Base-by-base conservation (phyloP, 2,888 invertebrate species). In the Drosophila austrosaltans region DNA sequence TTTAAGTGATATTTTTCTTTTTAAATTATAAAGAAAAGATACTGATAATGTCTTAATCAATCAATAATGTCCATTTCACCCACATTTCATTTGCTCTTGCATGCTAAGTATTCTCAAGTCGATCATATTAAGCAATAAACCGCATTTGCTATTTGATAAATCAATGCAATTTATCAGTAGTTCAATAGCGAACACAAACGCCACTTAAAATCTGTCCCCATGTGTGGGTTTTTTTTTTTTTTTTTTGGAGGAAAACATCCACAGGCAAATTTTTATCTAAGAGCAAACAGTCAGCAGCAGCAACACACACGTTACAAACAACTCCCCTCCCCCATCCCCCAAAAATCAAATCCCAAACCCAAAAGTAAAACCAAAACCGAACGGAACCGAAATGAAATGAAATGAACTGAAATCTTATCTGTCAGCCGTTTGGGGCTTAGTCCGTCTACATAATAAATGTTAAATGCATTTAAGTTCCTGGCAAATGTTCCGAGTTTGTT, bases 141-240 rank as follows among this genome's bases (percentile, higher is more conserved):
- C 3, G 48, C 22, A 48, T 48, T 48, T 48, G 48, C 56, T 67
- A 71, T 80, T 85, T 87, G 86, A 83, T 82, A 83, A 83, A 83
- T 86, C 82, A 83, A 80, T 87, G 82, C 88, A 82, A 83, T 87
- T 87, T 83, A 83, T 87, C 82, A 83, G 83, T 71, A 61, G 67
- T 76, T 85, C 73, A 74, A 44, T 53, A 32, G 53, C 39, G 74
- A 74, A 61, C 69, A 76, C 42, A 75, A 48, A 77, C 69, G 73
- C 77, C 73, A 87, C 84, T 85, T 85, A 87, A 86, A 85, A 87
- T 72, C 81, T 79, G 75, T 73, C 72, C 68, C 68, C 68, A 25
- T 44, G 54, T 77, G 65, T 67, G 48, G 25, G 8, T 16, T 66
- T 63, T 75, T 67, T 79, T 25, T 25, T 36, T 56, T 32, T 20